Base-by-base conservation (phyloP, 2,113 vertebrate genomes). In the Spheniscus mendiculus region DNA sequence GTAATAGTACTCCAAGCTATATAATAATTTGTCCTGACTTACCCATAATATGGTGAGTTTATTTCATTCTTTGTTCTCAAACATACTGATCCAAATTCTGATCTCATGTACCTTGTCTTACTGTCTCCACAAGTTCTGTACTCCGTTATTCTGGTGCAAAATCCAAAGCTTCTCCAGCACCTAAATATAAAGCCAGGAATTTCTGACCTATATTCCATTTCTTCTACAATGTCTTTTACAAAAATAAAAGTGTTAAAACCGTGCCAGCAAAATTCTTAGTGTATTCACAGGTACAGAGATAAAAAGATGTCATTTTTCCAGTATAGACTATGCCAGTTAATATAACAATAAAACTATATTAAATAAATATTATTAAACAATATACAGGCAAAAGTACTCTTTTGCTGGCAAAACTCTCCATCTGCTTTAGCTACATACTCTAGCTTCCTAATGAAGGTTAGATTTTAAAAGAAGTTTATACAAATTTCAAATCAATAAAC, bases 41-140 rank as follows among this genome's bases (percentile, higher is more conserved):
- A 86, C 32, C 50, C 78, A 23, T n/a, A 71, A 71, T 34, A 90
- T 3, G 7, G 20, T 62, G 69, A 91, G 32, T 76, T 92, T 73
- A 62, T 63, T 86, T 90, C 52, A 72, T 38, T 93, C 58, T 65
- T 89, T 83, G 44, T 56, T 92, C 69, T 56, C 61, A 89, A 93
- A 90, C 20, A 59, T 36, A 73, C 66, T 22, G 58, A 90, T 95
- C 87, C 96, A 95, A 97, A 88, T 73, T 90, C 82, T 95, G 92
- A 97, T 42, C 76, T 95, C 92, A 96, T 89, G 61, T 71, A 89
- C 72, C 55, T 90, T 90, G 67, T 88, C 67, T 42, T 78, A 74
- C 50, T 86, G 71, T 74, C 67, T 90, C 72, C 76, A 52, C 32
- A 71, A 92, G 8, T 88, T 74, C 62, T 83, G 22, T 16, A 13